These are phyloP conservation scores for Chrysomallon squamiferum DNA, from an alignment of 1,140 invertebrate genomes.

Conservation along the genomic window DNA sequence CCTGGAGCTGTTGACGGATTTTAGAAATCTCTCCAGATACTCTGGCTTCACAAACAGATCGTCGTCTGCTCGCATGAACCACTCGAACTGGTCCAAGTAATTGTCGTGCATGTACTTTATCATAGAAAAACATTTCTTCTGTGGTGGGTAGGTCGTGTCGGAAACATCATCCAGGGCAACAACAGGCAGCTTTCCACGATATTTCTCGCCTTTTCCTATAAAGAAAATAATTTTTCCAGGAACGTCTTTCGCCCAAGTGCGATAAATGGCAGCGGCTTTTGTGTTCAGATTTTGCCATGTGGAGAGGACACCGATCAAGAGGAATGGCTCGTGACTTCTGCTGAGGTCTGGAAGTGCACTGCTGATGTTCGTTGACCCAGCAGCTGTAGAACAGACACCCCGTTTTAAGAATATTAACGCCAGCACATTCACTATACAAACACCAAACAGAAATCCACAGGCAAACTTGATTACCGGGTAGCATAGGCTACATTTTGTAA, in stretches of 20 bases:
- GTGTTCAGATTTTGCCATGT: conserved; percentile 84
- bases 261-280: conserved; percentile 82
- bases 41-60: conserved; percentile 91
- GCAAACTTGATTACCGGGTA: no score
- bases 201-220: conserved; percentile 45
- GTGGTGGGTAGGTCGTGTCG: conserved; percentile 94
- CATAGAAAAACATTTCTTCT: conserved; percentile 98
- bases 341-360: no score
- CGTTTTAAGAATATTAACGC: no score
- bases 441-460: no score
- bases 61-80: conserved; percentile 96
- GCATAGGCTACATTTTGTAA: no score
- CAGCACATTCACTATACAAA: no score
- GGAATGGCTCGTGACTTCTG: no score
- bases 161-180: conserved; percentile 77
- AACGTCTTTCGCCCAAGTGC: conserved; percentile 86
- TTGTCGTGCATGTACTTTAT: conserved; percentile 95
- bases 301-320: conserved; percentile 92
- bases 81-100: conserved; percentile 87
- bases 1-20: conserved; percentile 85
- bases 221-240: conserved; percentile 89
- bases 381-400: no score
- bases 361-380: no score
- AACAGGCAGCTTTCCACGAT: conserved; percentile 67
- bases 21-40: conserved; percentile 79